Percentiles rank a stretch among this genome's conserved stretches.
Evolutionary conservation across 53 echinoderm and acorn worm genomes (phyloP).

Genomic region (Actinopyga echinites): DNA sequence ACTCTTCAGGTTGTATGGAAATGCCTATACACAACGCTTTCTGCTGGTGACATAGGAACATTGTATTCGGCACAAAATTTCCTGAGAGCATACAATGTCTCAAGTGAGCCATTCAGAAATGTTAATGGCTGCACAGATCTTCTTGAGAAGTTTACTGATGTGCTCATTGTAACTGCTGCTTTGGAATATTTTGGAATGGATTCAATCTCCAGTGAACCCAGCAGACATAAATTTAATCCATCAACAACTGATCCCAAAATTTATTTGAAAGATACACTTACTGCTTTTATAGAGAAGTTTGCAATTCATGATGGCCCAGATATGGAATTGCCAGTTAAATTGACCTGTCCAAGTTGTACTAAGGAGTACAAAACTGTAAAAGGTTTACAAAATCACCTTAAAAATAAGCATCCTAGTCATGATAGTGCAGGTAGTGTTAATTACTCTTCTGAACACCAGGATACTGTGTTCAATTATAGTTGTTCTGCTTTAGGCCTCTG

Average conservation of each 20-base stretch:
- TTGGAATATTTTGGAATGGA: slow-evolving; percentile 28
- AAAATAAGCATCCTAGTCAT: not conserved
- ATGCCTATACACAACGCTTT: slow-evolving; percentile 32
- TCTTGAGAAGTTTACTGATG: slow-evolving; percentile 38
- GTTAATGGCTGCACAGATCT: slow-evolving; percentile 45
- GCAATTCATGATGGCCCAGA: slow-evolving; percentile 22
- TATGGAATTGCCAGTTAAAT: not conserved
- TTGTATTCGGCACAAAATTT: slow-evolving; percentile 46
- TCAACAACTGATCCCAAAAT: not conserved
- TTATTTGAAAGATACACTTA: not conserved
- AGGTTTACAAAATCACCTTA: slow-evolving; percentile 4
- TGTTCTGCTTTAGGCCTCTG: slow-evolving; percentile 61
- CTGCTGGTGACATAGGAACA: slow-evolving; percentile 41
- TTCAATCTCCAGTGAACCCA: not conserved
- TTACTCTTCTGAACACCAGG: slow-evolving; percentile 12
- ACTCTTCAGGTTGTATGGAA: slow-evolving; percentile 43
- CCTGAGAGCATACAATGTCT: slow-evolving; percentile 44
- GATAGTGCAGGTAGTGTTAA: not conserved
- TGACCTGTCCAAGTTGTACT: not conserved
- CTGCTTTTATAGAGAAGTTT: slow-evolving; percentile 3
- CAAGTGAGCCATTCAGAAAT: slow-evolving; percentile 40
- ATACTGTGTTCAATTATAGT: slow-evolving; percentile 56
- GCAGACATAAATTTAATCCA: not conserved
- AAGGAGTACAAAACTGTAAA: slow-evolving; percentile 19
- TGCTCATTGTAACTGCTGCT: not conserved